These are phyloP conservation scores for Conistra vaccinii DNA, from an alignment of 2,888 invertebrate genomes.

Conservation along the genomic window DNA sequence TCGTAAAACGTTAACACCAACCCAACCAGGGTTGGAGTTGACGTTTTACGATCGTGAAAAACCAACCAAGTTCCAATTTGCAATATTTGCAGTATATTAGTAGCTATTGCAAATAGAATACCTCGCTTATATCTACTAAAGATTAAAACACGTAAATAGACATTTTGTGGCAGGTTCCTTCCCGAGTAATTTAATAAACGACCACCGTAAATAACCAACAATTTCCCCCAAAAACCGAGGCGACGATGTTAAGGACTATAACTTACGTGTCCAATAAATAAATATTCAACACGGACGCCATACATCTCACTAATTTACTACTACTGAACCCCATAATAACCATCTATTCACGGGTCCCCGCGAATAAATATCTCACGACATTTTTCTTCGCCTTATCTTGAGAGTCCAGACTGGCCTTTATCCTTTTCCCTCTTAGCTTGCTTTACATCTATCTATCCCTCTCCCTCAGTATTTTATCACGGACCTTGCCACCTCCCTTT, in stretches of 20 bases:
- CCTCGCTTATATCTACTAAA: background rate
- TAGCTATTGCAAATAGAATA: background rate
- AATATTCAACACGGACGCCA: conserved; percentile 86
- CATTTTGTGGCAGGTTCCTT: background rate
- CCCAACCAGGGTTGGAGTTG: no score
- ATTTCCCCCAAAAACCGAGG: conserved; percentile 52
- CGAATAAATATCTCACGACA: conserved; percentile 88
- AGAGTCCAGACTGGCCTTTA: conserved; percentile 81
- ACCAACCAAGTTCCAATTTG: no score
- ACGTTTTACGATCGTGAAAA: no score
- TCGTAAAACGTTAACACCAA: background rate
- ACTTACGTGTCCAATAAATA: conserved; percentile 84
- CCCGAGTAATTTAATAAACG: conserved; percentile 42
- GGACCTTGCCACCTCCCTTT: conserved; percentile 75
- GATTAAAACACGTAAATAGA: background rate
- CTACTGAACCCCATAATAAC: conserved; percentile 88
- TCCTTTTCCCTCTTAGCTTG: conserved; percentile 68
- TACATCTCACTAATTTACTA: conserved; percentile 90
- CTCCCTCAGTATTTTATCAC: conserved; percentile 79
- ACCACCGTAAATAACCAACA: conserved; percentile 42
- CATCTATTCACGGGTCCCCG: conserved; percentile 84
- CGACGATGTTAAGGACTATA: conserved; percentile 70
- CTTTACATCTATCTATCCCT: conserved; percentile 67
- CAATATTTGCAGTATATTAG: no score
- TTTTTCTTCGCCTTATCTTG: conserved; percentile 89